Evolutionary conservation across 1,140 invertebrate species (phyloP).

Genomic region (Caligus rogercresseyi): DNA sequence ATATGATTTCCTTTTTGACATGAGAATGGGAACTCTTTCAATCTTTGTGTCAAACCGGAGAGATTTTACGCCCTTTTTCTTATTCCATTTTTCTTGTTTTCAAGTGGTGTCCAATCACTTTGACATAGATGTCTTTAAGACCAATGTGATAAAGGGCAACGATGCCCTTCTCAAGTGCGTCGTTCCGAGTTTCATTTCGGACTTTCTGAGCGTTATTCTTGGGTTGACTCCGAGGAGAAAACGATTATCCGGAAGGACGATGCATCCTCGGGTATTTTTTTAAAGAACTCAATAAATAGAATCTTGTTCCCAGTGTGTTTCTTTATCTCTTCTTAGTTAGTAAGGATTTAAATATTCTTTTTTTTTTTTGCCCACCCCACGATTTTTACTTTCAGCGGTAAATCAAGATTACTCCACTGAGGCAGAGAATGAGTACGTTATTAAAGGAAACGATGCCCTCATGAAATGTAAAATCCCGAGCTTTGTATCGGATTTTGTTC

Average conservation of each 20-base stretch:
- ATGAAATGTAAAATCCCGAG: constrained; percentile 80
- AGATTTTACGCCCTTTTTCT: too few relatives aligned
- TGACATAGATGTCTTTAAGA: constrained; percentile 44
- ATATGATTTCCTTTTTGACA: too few relatives aligned
- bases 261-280: too few relatives aligned
- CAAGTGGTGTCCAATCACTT: constrained; percentile 27
- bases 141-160: constrained; percentile 70
- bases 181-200: constrained; percentile 75
- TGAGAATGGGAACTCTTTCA: too few relatives aligned
- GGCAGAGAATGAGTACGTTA: constrained; percentile 68
- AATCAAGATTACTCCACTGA: constrained; percentile 27
- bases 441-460: constrained; percentile 76
- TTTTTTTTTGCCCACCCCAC: background rate
- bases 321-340: background rate
- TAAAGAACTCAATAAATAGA: too few relatives aligned
- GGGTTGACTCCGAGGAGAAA: constrained; percentile 38
- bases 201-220: constrained; percentile 66
- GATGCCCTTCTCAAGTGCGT: constrained; percentile 75
- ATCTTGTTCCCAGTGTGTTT: too few relatives aligned
- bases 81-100: background rate
- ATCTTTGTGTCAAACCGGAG: too few relatives aligned
- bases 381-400: constrained; percentile 24
- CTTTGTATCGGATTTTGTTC: constrained; percentile 75
- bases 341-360: background rate
- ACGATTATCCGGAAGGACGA: background rate